Conservation (phyloP, 2,888 invertebrate genomes). For the Polia nebulosa region DNA sequence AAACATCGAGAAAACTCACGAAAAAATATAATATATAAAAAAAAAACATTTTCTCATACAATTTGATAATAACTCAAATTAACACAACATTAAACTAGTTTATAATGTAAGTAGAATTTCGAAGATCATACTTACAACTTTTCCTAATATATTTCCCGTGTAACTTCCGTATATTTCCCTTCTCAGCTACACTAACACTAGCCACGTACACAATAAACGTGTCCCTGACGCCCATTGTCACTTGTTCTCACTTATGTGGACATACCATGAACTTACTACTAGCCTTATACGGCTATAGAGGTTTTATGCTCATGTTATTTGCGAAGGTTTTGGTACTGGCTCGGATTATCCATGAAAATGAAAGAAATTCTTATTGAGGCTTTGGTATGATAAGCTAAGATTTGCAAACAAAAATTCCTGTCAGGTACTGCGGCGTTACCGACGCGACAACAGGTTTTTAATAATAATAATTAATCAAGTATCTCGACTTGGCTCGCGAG, state of each 20-base stretch:
- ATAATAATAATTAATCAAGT: too few relatives aligned
- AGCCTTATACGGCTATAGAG: not conserved
- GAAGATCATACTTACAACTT: too few relatives aligned
- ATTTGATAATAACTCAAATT: too few relatives aligned
- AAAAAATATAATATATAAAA: too few relatives aligned
- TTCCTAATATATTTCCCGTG: not conserved
- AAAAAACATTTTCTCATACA: too few relatives aligned
- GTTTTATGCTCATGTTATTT: constrained; percentile 1
- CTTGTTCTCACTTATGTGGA: constrained; percentile 7
- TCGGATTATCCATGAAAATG: not conserved
- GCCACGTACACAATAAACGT: constrained; percentile 26
- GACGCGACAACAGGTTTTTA: too few relatives aligned
- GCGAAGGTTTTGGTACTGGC: not conserved
- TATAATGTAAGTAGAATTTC: too few relatives aligned
- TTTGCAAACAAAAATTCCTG: too few relatives aligned
- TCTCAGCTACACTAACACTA: not conserved
- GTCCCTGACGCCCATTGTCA: constrained; percentile 26
- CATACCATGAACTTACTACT: constrained; percentile 5
- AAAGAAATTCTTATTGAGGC: not conserved
- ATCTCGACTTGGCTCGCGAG: too few relatives aligned
- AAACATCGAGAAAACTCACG: too few relatives aligned
- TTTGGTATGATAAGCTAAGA: not conserved
- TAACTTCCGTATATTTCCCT: not conserved
- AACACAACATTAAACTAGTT: too few relatives aligned
- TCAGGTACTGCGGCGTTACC: too few relatives aligned